Percentiles rank a stretch among this genome's conserved stretches.
phyloP scores from a whole-genome alignment of 2,888 invertebrate genomes.

The Ophioninae sp. region DNA sequence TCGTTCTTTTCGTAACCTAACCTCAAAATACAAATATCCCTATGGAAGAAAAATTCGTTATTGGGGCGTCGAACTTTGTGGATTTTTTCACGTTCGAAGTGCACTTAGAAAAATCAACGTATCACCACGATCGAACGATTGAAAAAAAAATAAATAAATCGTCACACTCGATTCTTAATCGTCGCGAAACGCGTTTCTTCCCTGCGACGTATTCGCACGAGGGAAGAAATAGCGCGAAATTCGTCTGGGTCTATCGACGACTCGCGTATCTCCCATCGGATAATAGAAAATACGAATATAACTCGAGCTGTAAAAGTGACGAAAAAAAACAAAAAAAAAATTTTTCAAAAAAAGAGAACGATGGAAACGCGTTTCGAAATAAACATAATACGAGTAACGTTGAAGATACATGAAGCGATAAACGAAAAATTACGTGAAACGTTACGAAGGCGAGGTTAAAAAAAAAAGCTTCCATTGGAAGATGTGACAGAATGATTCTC shows the following conservation, averaged over 20 bases:
- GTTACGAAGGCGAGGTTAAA: neutral
- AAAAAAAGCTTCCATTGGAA: constrained; percentile 21
- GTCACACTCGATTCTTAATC: constrained; percentile 2
- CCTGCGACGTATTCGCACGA: neutral
- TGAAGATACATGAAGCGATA: no score
- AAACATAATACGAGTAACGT: no score
- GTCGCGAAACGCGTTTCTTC: no score
- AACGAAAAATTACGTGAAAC: constrained; percentile 36
- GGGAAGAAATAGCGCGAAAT: constrained; percentile 7
- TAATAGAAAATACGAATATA: constrained; percentile 40
- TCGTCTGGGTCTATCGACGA: constrained; percentile 32
- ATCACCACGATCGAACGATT: neutral
- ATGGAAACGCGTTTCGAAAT: neutral
- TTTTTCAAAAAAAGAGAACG: neutral
- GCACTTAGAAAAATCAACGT: neutral
- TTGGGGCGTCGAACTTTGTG: no score
- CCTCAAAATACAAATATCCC: no score
- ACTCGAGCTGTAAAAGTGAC: constrained; percentile 8
- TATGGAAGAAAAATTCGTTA: no score
- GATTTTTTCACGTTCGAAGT: constrained; percentile 4
- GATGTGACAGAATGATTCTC: constrained; percentile 31
- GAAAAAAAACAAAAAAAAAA: no score
- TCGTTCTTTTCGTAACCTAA: no score
- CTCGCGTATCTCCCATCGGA: constrained; percentile 27
- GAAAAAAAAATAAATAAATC: no score